phyloP scores from a whole-genome alignment of 2,797 vertebrate genomes.

The Phaenicophaeus curvirostris region DNA sequence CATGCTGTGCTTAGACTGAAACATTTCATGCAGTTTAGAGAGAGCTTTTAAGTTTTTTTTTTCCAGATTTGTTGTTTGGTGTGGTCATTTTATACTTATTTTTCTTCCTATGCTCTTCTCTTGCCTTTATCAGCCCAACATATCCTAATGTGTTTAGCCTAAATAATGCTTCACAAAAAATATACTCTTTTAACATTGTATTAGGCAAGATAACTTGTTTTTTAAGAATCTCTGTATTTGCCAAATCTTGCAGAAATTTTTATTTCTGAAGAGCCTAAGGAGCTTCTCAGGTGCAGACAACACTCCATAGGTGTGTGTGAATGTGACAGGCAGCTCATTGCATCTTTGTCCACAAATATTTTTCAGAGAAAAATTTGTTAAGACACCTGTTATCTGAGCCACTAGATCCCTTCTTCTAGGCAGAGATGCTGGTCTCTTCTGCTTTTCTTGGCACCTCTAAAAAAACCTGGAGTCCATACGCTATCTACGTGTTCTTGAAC shows the following conservation, averaged over 20 bases:
- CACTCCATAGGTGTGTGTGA: accelerated
- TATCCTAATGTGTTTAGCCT: background rate
- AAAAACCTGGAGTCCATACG: background rate
- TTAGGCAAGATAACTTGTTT: background rate
- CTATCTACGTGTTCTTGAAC: background rate
- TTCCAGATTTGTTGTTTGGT: background rate
- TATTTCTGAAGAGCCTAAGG: background rate
- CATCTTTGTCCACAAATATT: background rate
- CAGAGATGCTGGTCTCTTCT: background rate
- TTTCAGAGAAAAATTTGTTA: background rate
- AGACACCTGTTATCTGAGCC: background rate
- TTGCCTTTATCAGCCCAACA: background rate
- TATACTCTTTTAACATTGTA: background rate
- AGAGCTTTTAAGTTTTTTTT: background rate
- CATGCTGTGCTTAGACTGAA: background rate
- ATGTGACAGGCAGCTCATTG: background rate
- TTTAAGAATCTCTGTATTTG: background rate
- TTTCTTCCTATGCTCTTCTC: background rate
- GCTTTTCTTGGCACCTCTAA: background rate
- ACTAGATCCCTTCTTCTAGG: background rate
- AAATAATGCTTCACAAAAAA: background rate
- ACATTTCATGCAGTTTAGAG: background rate
- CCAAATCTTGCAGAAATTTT: background rate
- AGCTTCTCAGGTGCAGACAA: background rate
- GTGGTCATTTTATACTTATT: background rate